These are phyloP conservation scores for Australoheros scitulus DNA, from an alignment of 2,113 vertebrate species.

Conservation along the genomic window DNA sequence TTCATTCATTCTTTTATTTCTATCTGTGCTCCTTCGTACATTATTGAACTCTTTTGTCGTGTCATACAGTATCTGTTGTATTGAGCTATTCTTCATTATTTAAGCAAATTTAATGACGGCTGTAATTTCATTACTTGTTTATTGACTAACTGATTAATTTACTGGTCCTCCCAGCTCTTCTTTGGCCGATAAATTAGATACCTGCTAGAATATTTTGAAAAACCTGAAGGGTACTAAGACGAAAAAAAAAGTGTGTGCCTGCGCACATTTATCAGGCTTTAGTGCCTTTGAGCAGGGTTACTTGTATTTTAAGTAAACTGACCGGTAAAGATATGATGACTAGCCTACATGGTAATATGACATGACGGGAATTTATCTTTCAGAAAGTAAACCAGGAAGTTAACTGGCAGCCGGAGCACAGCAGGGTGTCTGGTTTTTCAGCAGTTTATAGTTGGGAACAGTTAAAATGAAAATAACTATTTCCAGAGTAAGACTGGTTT, in stretches of 20 bases:
- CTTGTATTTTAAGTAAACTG: background rate
- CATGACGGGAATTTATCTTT: background rate
- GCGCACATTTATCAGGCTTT: background rate
- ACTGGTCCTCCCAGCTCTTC: too few relatives aligned
- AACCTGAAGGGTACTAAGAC: too few relatives aligned
- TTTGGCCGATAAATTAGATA: too few relatives aligned
- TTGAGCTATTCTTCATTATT: background rate
- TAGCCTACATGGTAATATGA: background rate
- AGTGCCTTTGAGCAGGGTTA: background rate
- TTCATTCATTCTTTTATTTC: background rate
- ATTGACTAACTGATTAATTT: background rate
- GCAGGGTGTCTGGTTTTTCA: background rate
- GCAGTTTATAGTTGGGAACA: background rate
- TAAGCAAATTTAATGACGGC: background rate
- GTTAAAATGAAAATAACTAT: background rate
- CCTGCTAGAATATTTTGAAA: too few relatives aligned
- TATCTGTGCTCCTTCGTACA: background rate
- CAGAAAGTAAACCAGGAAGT: conserved; percentile 48
- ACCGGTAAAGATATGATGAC: background rate
- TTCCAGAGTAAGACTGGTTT: background rate
- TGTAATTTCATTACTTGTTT: background rate
- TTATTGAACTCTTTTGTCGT: background rate
- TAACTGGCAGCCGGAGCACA: background rate
- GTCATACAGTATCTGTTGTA: background rate
- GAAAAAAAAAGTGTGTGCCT: background rate